Conservation (phyloP, 2,888 invertebrate genomes). For the Holacanthella duospinosa region DNA sequence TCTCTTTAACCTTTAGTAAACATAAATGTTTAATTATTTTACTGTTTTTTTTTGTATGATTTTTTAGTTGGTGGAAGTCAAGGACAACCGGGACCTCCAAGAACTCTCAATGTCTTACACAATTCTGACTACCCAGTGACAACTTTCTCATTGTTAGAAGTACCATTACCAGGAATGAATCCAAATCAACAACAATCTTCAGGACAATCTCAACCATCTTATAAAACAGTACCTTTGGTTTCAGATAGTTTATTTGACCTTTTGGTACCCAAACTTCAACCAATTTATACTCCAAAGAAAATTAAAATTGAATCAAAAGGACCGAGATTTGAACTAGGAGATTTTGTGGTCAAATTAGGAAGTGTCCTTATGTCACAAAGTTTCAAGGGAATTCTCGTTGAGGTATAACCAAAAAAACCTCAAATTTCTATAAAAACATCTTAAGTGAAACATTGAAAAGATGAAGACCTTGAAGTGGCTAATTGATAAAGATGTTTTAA, state of each 20-base stretch:
- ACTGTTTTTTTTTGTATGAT: too few species aligned
- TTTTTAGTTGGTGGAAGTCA: slow-evolving; percentile 9
- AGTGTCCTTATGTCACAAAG: slow-evolving; percentile 84
- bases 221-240: slow-evolving; percentile 72
- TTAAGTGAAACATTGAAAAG: too few species aligned
- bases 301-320: slow-evolving; percentile 56
- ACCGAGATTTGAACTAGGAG: slow-evolving; percentile 53
- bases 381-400: slow-evolving; percentile 85
- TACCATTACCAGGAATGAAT: slow-evolving; percentile 25
- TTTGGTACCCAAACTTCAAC: slow-evolving; percentile 76
- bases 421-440: not conserved
- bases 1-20: too few species aligned
- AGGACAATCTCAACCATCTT: slow-evolving; percentile 38
- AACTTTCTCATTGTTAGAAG: slow-evolving; percentile 79
- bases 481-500: too few species aligned
- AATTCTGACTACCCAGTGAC: slow-evolving; percentile 92
- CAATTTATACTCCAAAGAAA: slow-evolving; percentile 76
- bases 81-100: slow-evolving; percentile 18
- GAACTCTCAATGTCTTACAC: slow-evolving; percentile 55
- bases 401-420: slow-evolving; percentile 50
- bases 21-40: too few species aligned
- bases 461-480: too few species aligned
- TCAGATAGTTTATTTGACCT: slow-evolving; percentile 85
- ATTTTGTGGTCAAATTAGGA: slow-evolving; percentile 87
- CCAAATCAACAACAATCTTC: slow-evolving; percentile 13